A percentile compares a stretch with the other conserved stretches of the same genome.
Evolutionary conservation across 2,113 vertebrate genomes (phyloP).

Genomic region (Zosterops japonicus): DNA sequence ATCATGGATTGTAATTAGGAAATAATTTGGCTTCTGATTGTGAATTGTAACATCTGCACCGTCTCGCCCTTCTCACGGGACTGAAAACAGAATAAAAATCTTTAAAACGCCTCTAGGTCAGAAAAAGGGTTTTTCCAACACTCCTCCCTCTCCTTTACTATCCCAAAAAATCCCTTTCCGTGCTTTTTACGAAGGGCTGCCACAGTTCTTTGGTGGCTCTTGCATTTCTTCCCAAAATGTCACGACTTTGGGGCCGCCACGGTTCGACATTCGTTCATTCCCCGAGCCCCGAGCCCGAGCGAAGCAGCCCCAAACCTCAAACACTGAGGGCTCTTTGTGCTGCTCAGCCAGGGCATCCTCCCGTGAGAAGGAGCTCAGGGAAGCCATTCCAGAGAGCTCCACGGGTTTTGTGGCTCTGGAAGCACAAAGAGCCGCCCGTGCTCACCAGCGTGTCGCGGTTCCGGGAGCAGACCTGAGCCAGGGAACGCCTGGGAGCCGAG

Average conservation of each 20-base stretch:
- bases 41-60: background rate
- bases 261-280: rapidly evolving
- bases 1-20: background rate
- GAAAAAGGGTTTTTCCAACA: background rate
- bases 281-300: background rate
- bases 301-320: background rate
- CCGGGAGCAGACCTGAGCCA: background rate
- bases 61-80: background rate
- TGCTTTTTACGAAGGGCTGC: background rate
- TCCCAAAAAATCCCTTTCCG: background rate
- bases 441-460: background rate
- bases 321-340: conserved; percentile 14
- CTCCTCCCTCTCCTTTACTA: background rate
- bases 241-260: rapidly evolving
- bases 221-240: background rate
- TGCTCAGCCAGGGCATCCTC: background rate
- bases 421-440: background rate
- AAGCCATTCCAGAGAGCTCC: background rate
- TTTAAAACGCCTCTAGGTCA: background rate
- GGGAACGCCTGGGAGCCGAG: background rate
- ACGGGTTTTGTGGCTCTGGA: background rate
- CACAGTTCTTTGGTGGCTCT: rapidly evolving
- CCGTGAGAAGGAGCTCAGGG: background rate
- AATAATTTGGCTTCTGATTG: background rate
- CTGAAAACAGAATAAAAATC: background rate